A percentile compares a stretch with the other conserved stretches of the same genome.
These are phyloP conservation scores for Podabrus alpinus DNA, from an alignment of 2,888 invertebrate species.

Conservation along the genomic window DNA sequence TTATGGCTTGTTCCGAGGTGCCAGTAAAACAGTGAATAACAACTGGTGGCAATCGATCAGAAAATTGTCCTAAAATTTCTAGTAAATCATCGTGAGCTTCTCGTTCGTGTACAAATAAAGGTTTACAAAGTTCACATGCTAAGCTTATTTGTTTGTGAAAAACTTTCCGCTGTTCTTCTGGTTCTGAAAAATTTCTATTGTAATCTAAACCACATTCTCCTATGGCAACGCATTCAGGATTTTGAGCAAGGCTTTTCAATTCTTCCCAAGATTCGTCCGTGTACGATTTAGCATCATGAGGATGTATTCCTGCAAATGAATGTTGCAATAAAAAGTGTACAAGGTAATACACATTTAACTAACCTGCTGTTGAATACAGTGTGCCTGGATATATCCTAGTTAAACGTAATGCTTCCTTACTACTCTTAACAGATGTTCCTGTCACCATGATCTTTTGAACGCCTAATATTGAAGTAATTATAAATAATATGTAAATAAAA, in stretches of 20 bases:
- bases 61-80: conserved; percentile 66
- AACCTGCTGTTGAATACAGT: conserved; percentile 89
- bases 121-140: conserved; percentile 85
- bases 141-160: conserved; percentile 87
- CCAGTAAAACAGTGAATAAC: conserved; percentile 93
- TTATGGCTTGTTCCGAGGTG: conserved; percentile 78
- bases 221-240: conserved; percentile 89
- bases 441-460: conserved; percentile 94
- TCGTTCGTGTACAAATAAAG: conserved; percentile 88
- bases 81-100: conserved; percentile 87
- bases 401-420: conserved; percentile 87
- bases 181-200: conserved; percentile 92
- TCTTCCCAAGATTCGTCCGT: conserved; percentile 79
- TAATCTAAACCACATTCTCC: conserved; percentile 95
- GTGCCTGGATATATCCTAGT: conserved; percentile 89
- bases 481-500: neutral
- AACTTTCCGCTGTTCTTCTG: conserved; percentile 81
- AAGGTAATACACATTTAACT: neutral
- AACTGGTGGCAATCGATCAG: conserved; percentile 70
- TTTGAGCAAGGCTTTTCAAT: conserved; percentile 73
- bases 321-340: neutral
- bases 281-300: conserved; percentile 90
- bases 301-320: conserved; percentile 74
- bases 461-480: conserved; percentile 59
- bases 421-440: conserved; percentile 85